phyloP scores from a whole-genome alignment of 2,888 invertebrate species.

The Stegana nigrithorax region DNA sequence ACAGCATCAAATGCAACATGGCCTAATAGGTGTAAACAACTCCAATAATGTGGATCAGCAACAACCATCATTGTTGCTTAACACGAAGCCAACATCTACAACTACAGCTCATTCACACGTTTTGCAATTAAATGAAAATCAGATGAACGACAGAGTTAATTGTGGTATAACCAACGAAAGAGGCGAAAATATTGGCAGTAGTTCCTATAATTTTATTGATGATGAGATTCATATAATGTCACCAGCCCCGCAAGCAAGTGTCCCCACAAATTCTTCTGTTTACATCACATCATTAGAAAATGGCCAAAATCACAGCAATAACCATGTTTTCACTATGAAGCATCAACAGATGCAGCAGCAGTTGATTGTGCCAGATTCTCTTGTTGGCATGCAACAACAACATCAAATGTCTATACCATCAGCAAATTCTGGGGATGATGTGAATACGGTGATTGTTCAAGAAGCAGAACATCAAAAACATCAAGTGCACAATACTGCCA shows the following conservation, averaged over 20 bases:
- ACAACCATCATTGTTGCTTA: too few relatives aligned
- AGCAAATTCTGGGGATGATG: neutral
- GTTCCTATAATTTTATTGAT: constrained; percentile 88
- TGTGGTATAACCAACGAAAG: constrained; percentile 22
- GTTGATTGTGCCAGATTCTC: neutral
- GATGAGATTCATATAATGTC: constrained; percentile 72
- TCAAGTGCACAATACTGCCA: neutral
- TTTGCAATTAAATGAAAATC: constrained; percentile 11
- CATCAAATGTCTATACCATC: constrained; percentile 25
- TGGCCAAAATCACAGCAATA: constrained; percentile 18
- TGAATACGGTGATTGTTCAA: constrained; percentile 6
- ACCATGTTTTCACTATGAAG: constrained; percentile 28
- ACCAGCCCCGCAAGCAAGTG: constrained; percentile 25
- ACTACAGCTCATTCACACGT: constrained; percentile 11
- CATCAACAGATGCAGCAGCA: constrained; percentile 26
- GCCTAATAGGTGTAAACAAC: constrained; percentile 31
- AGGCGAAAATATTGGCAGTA: constrained; percentile 68
- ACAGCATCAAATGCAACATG: constrained; percentile 54
- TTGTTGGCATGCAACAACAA: too few relatives aligned
- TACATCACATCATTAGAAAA: neutral
- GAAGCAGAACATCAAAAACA: constrained; percentile 15
- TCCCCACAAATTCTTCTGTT: constrained; percentile 15
- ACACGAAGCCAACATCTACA: too few relatives aligned
- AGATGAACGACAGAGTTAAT: too few relatives aligned
- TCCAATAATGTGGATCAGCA: constrained; percentile 40